Evolutionary conservation across 2,113 vertebrate genomes (phyloP).

Genomic region (Donacobius atricapilla): DNA sequence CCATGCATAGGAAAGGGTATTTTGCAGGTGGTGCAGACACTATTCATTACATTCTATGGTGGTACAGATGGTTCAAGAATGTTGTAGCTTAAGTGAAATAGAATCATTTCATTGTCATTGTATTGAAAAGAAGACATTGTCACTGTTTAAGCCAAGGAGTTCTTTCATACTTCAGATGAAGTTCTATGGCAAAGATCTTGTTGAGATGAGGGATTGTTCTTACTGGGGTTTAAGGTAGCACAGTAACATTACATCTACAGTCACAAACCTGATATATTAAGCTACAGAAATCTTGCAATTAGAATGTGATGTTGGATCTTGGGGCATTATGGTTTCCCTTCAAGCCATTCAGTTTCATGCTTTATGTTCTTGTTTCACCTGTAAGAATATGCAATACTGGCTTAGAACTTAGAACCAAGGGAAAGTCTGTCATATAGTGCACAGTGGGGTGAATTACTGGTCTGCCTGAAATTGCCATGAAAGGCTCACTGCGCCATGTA

Average conservation of each 20-base stretch:
- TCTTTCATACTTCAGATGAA: background rate
- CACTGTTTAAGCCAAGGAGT: background rate
- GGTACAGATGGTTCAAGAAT: background rate
- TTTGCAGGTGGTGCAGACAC: background rate
- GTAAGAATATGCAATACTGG: background rate
- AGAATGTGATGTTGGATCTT: background rate
- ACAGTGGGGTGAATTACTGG: background rate
- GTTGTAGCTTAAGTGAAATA: background rate
- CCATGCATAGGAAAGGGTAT: background rate
- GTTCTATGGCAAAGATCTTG: background rate
- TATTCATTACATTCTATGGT: background rate
- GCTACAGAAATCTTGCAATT: background rate
- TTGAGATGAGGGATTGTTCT: background rate
- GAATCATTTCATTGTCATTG: background rate
- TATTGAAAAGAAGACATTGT: background rate
- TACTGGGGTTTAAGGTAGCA: background rate
- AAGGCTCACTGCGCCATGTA: background rate
- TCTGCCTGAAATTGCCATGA: background rate
- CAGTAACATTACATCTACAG: background rate
- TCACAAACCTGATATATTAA: background rate
- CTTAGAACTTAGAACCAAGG: background rate
- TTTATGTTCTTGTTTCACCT: background rate
- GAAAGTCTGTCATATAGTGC: background rate
- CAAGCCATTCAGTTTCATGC: background rate
- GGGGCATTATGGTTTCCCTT: accelerated